Percentiles rank a stretch among this genome's conserved stretches.
Evolutionary conservation across 1,140 invertebrate species (phyloP).

Genomic region (Bombyx mori): ASM3026992v2 NC_085122.1:9845001-9845500

Average conservation of each 20-base stretch:
- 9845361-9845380: background rate
- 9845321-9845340: background rate
- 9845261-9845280: conserved; percentile 37
- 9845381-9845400: background rate
- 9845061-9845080: too few species aligned
- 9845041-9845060: too few species aligned
- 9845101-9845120: background rate
- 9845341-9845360: background rate
- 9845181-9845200: conserved; percentile 42
- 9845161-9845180: conserved; percentile 51
- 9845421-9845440: background rate
- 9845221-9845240: conserved; percentile 44
- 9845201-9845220: conserved; percentile 58
- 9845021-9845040: too few species aligned
- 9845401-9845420: background rate
- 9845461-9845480: too few species aligned
- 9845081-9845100: background rate
- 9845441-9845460: background rate
- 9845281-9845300: conserved; percentile 49
- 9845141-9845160: background rate
- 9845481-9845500: too few species aligned
- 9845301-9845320: conserved; percentile 48
- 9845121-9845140: conserved; percentile 1
- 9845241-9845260: conserved; percentile 19
- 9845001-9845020: too few species aligned